Conservation (phyloP, 1,140 invertebrate species). For the Achatina immaculata region DNA sequence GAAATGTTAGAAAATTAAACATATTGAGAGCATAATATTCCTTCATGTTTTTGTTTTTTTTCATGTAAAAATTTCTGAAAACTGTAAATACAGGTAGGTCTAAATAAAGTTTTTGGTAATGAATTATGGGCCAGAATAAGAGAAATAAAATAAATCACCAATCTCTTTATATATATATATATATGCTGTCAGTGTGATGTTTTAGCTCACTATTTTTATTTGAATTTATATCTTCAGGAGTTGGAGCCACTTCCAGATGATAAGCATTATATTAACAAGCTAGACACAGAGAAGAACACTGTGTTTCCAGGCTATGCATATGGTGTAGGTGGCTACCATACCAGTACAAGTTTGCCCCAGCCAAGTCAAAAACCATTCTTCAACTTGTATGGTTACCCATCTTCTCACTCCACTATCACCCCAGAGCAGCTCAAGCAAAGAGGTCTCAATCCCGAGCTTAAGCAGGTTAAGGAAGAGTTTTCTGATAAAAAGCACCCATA, state of each 20-base stretch:
- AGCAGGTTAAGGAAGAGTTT: slow-evolving; percentile 50
- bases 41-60: no score
- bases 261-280: slow-evolving; percentile 35
- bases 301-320: slow-evolving; percentile 36
- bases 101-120: no score
- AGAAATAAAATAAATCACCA: no score
- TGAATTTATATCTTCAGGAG: slow-evolving; percentile 22
- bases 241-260: slow-evolving; percentile 17
- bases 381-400: slow-evolving; percentile 79
- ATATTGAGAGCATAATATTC: no score
- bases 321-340: slow-evolving; percentile 19
- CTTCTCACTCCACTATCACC: slow-evolving; percentile 75
- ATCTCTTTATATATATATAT: no score
- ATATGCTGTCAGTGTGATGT: no score
- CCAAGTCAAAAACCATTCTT: slow-evolving; percentile 81
- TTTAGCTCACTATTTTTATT: no score
- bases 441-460: slow-evolving; percentile 52
- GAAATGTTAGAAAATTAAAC: no score
- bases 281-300: slow-evolving; percentile 14
- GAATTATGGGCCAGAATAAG: no score
- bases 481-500: slow-evolving; percentile 23
- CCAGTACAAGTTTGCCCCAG: slow-evolving; percentile 45
- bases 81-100: no score
- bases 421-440: slow-evolving; percentile 68
- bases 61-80: no score